phyloP scores from a whole-genome alignment of 2,888 invertebrate species.

The Molanna angustata region DNA sequence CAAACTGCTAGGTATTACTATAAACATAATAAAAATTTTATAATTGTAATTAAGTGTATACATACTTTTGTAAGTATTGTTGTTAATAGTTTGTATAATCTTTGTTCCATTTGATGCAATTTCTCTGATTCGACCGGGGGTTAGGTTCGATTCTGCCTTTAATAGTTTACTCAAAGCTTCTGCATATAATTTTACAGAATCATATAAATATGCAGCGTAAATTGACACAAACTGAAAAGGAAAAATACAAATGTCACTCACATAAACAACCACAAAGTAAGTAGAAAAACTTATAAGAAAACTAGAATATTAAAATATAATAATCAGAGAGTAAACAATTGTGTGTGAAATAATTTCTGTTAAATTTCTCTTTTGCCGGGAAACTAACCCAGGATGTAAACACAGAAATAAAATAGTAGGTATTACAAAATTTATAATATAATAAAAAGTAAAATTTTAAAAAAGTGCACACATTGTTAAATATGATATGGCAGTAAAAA shows the following conservation, averaged over 20 bases:
- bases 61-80: constrained; percentile 85
- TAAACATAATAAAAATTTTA: too few relatives aligned
- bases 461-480: too few relatives aligned
- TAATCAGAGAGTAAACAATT: too few relatives aligned
- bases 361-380: too few relatives aligned
- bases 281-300: background rate
- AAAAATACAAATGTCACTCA: constrained; percentile 18
- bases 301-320: too few relatives aligned
- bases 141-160: constrained; percentile 55
- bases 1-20: too few relatives aligned
- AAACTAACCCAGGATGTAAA: too few relatives aligned
- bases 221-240: constrained; percentile 76
- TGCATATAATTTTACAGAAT: constrained; percentile 90
- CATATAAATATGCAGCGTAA: constrained; percentile 92
- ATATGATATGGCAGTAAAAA: too few relatives aligned
- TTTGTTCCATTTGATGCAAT: constrained; percentile 81
- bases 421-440: too few relatives aligned
- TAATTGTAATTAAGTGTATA: constrained; percentile 35
- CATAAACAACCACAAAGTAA: constrained; percentile 4
- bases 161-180: constrained; percentile 76
- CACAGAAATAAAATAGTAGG: too few relatives aligned
- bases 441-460: too few relatives aligned
- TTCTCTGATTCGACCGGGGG: constrained; percentile 61
- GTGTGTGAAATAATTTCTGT: too few relatives aligned
- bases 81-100: constrained; percentile 80